Conservation (phyloP, 1,140 invertebrate genomes). For the Chironomus tepperi region DNA sequence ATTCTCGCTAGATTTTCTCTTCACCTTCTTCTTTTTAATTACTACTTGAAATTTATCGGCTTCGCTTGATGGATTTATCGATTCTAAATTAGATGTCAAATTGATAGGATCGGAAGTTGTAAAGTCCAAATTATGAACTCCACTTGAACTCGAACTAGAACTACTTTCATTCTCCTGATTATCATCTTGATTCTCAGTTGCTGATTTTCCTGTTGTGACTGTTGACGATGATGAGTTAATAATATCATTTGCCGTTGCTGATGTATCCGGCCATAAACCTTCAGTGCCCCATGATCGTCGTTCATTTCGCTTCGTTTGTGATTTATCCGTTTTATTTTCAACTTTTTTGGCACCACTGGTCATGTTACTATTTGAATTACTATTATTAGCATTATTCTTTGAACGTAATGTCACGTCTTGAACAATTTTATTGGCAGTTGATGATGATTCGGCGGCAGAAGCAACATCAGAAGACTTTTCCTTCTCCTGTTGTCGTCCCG, state of each 20-base stretch:
- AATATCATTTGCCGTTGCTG: conserved; percentile 24
- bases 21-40: conserved; percentile 60
- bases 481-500: conserved; percentile 49
- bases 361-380: background rate
- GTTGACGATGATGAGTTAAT: conserved; percentile 23
- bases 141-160: conserved; percentile 18
- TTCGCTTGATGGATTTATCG: conserved; percentile 31
- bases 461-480: conserved; percentile 30
- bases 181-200: conserved; percentile 24
- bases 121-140: background rate
- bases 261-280: conserved; percentile 37
- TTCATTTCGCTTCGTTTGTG: conserved; percentile 36
- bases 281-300: conserved; percentile 54
- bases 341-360: conserved; percentile 24
- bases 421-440: conserved; percentile 27
- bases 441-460: conserved; percentile 24
- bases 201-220: no score
- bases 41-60: conserved; percentile 55
- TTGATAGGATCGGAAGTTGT: background rate
- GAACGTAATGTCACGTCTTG: conserved; percentile 8
- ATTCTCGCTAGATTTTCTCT: conserved; percentile 42
- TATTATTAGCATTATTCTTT: background rate
- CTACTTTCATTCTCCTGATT: conserved; percentile 18
- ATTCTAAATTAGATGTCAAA: background rate
- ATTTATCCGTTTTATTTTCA: conserved; percentile 28